These are phyloP conservation scores for Fopius arisanus DNA, from an alignment of 1,140 invertebrate species.

Conservation along the genomic window DNA sequence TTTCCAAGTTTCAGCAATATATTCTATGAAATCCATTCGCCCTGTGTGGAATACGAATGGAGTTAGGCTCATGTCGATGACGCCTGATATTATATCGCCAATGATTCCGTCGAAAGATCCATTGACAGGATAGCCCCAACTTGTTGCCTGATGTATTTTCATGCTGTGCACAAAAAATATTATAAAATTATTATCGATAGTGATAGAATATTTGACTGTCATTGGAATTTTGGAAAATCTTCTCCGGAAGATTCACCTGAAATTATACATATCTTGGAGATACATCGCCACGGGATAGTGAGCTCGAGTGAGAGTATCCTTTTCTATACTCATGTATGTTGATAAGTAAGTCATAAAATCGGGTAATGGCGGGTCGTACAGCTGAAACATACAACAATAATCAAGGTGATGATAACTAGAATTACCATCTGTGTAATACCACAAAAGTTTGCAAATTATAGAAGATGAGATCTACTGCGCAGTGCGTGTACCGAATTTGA, in stretches of 20 bases:
- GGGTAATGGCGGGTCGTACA: constrained; percentile 64
- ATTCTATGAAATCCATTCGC: constrained; percentile 68
- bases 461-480: too few relatives aligned
- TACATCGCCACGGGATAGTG: constrained; percentile 68
- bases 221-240: not conserved
- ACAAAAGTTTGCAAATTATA: too few relatives aligned
- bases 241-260: constrained; percentile 55
- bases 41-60: constrained; percentile 69
- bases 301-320: constrained; percentile 71
- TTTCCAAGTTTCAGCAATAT: constrained; percentile 68
- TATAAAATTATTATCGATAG: too few relatives aligned
- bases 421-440: too few relatives aligned
- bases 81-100: constrained; percentile 66
- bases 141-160: constrained; percentile 63
- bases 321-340: constrained; percentile 58
- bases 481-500: too few relatives aligned
- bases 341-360: constrained; percentile 67
- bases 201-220: too few relatives aligned
- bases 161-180: constrained; percentile 52
- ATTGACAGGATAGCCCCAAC: constrained; percentile 73
- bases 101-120: constrained; percentile 73
- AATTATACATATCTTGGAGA: constrained; percentile 71
- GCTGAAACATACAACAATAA: constrained; percentile 39
- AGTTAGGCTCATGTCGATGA: constrained; percentile 70
- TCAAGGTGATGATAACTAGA: not conserved